Conservation (phyloP, 2,797 vertebrate genomes). For the Gastrophryne carolinensis region DNA sequence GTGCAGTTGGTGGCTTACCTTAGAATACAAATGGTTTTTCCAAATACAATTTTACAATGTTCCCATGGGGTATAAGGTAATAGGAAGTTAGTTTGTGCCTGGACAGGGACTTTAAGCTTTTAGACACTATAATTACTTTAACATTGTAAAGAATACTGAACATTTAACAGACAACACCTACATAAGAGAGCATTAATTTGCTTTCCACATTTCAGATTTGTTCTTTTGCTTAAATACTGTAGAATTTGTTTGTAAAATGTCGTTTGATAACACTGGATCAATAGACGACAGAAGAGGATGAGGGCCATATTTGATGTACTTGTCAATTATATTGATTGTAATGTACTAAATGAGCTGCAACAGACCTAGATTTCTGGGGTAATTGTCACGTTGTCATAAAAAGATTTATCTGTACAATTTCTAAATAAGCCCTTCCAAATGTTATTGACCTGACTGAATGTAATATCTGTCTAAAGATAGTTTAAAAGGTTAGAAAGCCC, state of each 20-base stretch:
- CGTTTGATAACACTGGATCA: conserved; percentile 42
- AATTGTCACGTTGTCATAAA: conserved; percentile 53
- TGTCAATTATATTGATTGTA: conserved; percentile 46
- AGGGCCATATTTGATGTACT: conserved; percentile 25
- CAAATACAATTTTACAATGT: too few relatives aligned
- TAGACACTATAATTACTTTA: neutral
- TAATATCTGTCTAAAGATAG: conserved; percentile 48
- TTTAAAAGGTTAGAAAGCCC: conserved; percentile 40
- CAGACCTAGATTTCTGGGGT: conserved; percentile 35
- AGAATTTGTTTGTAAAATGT: conserved; percentile 29
- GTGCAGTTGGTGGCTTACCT: too few relatives aligned
- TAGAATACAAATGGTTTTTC: too few relatives aligned
- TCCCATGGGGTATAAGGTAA: too few relatives aligned
- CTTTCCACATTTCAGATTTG: neutral
- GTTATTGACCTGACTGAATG: conserved; percentile 40
- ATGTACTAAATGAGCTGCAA: conserved; percentile 44
- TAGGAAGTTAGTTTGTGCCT: too few relatives aligned
- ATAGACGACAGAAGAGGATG: conserved; percentile 29
- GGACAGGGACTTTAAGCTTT: too few relatives aligned
- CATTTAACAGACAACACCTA: neutral
- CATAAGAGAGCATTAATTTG: neutral
- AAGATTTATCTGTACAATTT: conserved; percentile 52
- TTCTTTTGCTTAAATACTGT: neutral
- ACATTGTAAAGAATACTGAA: neutral
- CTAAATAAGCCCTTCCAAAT: conserved; percentile 45